Conservation (phyloP, 2,888 invertebrate species). For the Agonopterix arenella region DNA sequence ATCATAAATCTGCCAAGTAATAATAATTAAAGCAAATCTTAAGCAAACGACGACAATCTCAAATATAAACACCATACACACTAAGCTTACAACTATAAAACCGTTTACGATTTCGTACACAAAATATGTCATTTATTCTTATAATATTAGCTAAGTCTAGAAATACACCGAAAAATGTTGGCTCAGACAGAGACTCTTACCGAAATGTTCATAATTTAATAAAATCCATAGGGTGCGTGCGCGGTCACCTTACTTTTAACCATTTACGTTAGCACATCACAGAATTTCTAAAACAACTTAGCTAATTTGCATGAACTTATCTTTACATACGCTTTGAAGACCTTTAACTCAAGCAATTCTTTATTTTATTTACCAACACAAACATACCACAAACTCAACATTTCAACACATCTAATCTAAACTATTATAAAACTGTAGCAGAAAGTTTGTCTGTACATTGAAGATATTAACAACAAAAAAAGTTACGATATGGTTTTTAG, state of each 20-base stretch:
- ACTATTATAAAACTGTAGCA: too few species aligned
- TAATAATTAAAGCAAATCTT: constrained; percentile 66
- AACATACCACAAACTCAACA: too few species aligned
- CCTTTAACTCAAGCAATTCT: too few species aligned
- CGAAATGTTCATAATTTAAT: neutral
- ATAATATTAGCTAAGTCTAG: constrained; percentile 28
- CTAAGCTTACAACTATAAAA: constrained; percentile 25
- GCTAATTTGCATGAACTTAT: constrained; percentile 42
- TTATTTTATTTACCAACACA: too few species aligned
- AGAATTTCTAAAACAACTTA: constrained; percentile 46
- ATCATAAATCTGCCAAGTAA: constrained; percentile 47
- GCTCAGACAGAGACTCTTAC: neutral
- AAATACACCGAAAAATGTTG: constrained; percentile 16
- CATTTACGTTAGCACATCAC: constrained; percentile 62
- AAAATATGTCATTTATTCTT: constrained; percentile 71
- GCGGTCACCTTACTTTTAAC: constrained; percentile 19
- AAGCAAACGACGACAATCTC: constrained; percentile 50
- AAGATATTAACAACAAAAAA: too few species aligned
- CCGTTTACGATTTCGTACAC: constrained; percentile 49
- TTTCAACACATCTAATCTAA: too few species aligned
- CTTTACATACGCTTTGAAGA: too few species aligned
- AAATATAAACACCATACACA: constrained; percentile 26
- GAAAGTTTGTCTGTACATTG: too few species aligned
- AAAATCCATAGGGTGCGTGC: constrained; percentile 2
- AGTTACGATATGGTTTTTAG: too few species aligned